Percentiles rank a stretch among this genome's conserved stretches.
Conservation (phyloP, 2,797 vertebrate genomes). For the Ispidina lecontei region DNA sequence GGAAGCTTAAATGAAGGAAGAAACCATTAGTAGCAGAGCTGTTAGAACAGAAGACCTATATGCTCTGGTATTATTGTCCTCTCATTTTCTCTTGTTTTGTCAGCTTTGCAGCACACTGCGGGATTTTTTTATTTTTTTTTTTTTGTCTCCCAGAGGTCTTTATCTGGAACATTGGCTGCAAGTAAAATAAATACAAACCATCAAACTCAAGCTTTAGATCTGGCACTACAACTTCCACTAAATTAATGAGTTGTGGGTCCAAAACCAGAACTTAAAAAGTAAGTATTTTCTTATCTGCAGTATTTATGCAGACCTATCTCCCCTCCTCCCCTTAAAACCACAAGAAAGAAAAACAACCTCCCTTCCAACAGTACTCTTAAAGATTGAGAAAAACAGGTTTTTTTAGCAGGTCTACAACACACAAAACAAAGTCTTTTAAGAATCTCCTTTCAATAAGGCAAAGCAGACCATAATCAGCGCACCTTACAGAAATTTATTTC, state of each 20-base stretch:
- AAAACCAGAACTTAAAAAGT: not conserved
- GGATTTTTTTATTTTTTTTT: not conserved
- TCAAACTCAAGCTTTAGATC: not conserved
- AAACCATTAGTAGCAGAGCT: not conserved
- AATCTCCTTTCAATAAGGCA: not conserved
- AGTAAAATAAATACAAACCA: constrained; percentile 10
- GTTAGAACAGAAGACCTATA: not conserved
- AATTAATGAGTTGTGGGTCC: not conserved
- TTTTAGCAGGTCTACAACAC: not conserved
- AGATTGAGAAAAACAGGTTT: not conserved
- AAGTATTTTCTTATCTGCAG: not conserved
- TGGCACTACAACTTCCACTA: not conserved
- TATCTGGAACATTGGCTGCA: not conserved
- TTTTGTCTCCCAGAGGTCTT: constrained; percentile 12
- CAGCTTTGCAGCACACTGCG: constrained; percentile 19
- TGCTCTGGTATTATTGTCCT: constrained; percentile 20
- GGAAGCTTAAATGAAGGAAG: constrained; percentile 35
- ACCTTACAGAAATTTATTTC: not conserved
- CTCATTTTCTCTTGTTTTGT: constrained; percentile 42
- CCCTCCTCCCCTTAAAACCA: not conserved
- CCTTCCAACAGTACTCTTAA: not conserved
- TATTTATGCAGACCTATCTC: not conserved
- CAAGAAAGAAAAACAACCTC: not conserved
- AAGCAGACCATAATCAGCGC: not conserved
- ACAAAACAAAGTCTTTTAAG: not conserved